Conservation (phyloP, 2,113 vertebrate genomes). For the Podarcis raffonei region DNA sequence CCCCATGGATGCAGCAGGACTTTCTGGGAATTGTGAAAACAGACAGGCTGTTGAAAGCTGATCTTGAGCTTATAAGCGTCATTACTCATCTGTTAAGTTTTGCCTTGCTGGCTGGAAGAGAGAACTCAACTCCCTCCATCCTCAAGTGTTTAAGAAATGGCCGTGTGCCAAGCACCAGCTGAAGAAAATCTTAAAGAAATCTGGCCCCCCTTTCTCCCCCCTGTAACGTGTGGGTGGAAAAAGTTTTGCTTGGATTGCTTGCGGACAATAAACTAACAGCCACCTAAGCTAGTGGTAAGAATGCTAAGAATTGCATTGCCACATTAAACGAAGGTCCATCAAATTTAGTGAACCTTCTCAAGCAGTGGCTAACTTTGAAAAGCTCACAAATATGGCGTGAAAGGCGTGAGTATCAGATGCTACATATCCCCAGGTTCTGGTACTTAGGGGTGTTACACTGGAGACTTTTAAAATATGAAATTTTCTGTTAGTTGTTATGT, state of each 20-base stretch:
- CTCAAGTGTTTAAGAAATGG: constrained; percentile 65
- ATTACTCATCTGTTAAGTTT: constrained; percentile 67
- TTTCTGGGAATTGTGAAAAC: constrained; percentile 58
- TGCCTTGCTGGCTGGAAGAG: constrained; percentile 49
- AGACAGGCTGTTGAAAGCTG: constrained; percentile 62
- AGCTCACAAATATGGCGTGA: background rate
- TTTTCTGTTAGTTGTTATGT: background rate
- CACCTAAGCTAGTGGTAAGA: background rate
- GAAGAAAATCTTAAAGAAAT: constrained; percentile 60
- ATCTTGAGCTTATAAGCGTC: constrained; percentile 57
- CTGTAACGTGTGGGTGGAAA: constrained; percentile 5
- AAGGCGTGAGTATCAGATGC: background rate
- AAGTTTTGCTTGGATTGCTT: background rate
- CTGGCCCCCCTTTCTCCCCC: constrained; percentile 5
- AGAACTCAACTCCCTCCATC: constrained; percentile 50
- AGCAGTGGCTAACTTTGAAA: rapidly evolving
- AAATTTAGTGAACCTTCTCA: background rate
- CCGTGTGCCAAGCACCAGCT: constrained; percentile 67
- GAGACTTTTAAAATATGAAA: background rate
- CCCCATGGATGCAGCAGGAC: constrained; percentile 40
- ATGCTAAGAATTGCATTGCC: constrained; percentile 6
- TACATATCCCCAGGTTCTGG: background rate
- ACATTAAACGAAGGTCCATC: background rate
- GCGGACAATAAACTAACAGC: background rate
- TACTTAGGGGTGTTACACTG: background rate